Base-by-base conservation (phyloP, 2,888 invertebrate genomes). In the Andrena dorsata region DNA sequence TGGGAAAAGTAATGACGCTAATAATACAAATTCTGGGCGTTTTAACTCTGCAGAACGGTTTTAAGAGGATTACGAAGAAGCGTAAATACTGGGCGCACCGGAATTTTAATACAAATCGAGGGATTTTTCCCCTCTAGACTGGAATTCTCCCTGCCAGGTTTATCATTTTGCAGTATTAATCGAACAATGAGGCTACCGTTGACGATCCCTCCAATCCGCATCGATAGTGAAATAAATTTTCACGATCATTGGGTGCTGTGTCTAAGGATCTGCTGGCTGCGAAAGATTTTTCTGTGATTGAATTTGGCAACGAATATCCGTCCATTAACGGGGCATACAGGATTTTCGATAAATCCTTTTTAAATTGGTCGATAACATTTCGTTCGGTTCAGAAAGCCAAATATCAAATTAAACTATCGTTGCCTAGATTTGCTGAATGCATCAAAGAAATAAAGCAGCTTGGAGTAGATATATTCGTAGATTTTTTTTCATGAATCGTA, bases 1-100 rank as follows among this genome's bases (percentile, higher is more conserved):
- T 66, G 20, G 47, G 6, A 49, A 41, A 64, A 78, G 75, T 66
- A 75, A 74, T 63, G 84, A 76, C 70, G 64, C 74, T 83, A 84
- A 88, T 86, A 87, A 87, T 89, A 88, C 81, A 79, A 86, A 86
- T 83, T 80, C 86, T 76, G 58, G 69, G 61, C 65, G 80, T 79
- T 88, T 82, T 79, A 81, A 75, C 64, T 64, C 58, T 49, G 74
- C 73, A 53, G 80, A 88, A 88, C 70, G 82, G 82, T 70, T 80
- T 83, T 87, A 89, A 89, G 86, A 84, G 86, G 88, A 89, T 89
- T 88, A 89, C 60, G 60, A 28, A 26, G 49, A 16, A 76, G 32
- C 70, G 76, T 73, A 78, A 71, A 53, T 61, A 73, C 51, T 65
- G 51, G 64, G 58, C 41, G 41, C 56, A 51, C 35, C 30, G 72